phyloP scores from a whole-genome alignment of 2,797 vertebrate species.

The Pseudochirops cupreus region DNA sequence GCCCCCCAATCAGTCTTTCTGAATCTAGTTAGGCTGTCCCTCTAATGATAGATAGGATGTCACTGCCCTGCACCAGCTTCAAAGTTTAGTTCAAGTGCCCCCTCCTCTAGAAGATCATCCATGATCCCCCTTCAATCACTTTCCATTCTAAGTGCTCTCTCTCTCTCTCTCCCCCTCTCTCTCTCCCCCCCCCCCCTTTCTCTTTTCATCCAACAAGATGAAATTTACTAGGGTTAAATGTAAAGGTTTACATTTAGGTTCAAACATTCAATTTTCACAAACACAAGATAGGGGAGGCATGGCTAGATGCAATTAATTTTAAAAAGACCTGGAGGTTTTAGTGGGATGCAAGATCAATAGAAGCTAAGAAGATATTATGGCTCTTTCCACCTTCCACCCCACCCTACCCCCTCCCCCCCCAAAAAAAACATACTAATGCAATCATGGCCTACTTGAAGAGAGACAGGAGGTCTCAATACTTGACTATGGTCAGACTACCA shows the following conservation, averaged over 20 bases:
- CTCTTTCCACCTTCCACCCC: too few relatives aligned
- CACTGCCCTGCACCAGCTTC: background rate
- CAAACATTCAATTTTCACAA: background rate
- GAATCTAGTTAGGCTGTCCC: background rate
- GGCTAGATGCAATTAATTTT: background rate
- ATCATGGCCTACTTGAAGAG: background rate
- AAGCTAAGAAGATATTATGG: background rate
- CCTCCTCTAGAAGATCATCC: background rate
- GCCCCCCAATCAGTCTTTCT: background rate
- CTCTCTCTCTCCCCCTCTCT: too few relatives aligned
- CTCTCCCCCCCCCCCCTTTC: too few relatives aligned
- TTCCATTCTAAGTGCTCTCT: background rate
- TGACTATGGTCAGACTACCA: background rate
- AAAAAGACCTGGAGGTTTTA: background rate
- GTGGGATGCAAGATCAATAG: background rate
- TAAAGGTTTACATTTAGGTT: background rate
- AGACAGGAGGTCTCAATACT: background rate
- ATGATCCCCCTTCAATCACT: background rate
- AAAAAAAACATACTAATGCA: background rate
- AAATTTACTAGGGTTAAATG: background rate
- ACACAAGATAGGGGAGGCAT: background rate
- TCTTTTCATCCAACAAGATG: background rate
- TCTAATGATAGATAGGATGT: background rate
- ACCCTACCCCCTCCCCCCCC: too few relatives aligned
- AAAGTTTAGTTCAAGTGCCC: background rate